Percentiles rank a stretch among this genome's conserved stretches.
Conservation (phyloP, 2,113 vertebrate genomes). For the Junco hyemalis region DNA sequence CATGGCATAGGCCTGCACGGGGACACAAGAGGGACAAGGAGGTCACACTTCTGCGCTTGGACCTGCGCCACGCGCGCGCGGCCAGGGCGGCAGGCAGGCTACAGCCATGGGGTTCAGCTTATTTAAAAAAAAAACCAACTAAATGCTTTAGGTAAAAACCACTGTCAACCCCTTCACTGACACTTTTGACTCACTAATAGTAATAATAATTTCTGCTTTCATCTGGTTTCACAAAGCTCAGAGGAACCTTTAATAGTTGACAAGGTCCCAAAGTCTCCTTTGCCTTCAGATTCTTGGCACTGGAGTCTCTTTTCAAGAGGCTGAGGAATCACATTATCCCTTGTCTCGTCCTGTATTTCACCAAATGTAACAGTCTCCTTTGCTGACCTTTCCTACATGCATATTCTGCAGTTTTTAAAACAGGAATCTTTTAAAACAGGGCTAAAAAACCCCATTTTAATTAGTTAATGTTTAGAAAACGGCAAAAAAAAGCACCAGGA, state of each 20-base stretch:
- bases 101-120: neutral
- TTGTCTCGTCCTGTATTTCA: constrained; percentile 20
- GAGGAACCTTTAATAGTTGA: constrained; percentile 16
- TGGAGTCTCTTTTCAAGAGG: neutral
- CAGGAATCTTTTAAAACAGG: neutral
- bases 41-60: neutral
- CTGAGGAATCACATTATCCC: constrained; percentile 2
- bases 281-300: constrained; percentile 36
- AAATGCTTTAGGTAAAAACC: constrained; percentile 3
- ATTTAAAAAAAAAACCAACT: neutral
- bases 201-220: constrained; percentile 27
- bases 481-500: neutral
- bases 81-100: neutral
- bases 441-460: neutral
- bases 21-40: constrained; percentile 15
- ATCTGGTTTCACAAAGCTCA: constrained; percentile 22
- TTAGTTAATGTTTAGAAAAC: neutral
- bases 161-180: constrained; percentile 20
- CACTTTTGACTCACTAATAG: neutral
- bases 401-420: neutral
- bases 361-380: neutral
- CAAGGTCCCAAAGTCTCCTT: constrained; percentile 3
- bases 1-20: constrained; percentile 91
- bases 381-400: neutral
- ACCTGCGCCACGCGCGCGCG: rapidly evolving